Conservation (phyloP, 2,113 vertebrate species). For the Elaphurus davidianus region DNA sequence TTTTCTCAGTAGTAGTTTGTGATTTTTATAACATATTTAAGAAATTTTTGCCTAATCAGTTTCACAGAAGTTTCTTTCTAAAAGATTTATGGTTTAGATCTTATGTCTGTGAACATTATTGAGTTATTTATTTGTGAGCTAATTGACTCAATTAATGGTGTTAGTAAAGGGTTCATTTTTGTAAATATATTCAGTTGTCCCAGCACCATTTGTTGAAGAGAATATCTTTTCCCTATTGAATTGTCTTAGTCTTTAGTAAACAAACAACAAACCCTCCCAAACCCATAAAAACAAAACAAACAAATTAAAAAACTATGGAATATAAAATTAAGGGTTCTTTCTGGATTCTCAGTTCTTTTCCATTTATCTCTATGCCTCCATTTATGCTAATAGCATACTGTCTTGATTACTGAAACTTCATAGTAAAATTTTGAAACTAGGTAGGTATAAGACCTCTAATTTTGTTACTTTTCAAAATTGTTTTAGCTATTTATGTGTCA, state of each 20-base stretch:
- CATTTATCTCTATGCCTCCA: background rate
- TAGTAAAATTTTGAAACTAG: background rate
- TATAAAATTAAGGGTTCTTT: background rate
- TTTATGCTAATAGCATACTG: background rate
- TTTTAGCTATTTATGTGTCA: background rate
- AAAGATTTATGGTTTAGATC: background rate
- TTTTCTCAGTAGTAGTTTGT: background rate
- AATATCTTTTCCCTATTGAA: background rate
- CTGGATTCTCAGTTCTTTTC: background rate
- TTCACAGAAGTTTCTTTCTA: background rate
- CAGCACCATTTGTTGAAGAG: background rate
- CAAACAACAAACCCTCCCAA: background rate
- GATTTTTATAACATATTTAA: background rate
- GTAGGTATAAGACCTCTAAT: background rate
- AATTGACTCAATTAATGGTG: background rate
- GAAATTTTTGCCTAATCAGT: background rate
- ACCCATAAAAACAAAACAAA: background rate
- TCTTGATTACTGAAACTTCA: background rate
- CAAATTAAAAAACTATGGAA: background rate
- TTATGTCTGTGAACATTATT: background rate
- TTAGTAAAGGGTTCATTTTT: background rate
- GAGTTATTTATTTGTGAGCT: background rate
- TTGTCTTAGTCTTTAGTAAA: background rate
- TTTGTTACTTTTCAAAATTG: background rate
- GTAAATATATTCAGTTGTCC: background rate